These are phyloP conservation scores for Apostichopus parvimensis DNA, from an alignment of 35 echinoderm and acorn worm species.

Conservation along the genomic window DNA sequence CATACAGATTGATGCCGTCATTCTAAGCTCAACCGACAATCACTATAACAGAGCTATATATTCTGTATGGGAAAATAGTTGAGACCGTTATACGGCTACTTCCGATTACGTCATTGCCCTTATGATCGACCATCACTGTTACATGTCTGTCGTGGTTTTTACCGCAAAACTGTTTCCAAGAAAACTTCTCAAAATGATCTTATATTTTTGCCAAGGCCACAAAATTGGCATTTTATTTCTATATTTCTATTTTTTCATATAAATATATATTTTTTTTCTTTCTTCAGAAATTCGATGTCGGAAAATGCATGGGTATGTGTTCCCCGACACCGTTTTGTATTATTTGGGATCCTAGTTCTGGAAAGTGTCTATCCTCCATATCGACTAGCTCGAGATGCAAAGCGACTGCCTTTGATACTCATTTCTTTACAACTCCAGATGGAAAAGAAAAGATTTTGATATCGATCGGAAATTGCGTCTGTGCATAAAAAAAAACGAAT, in stretches of 20 bases:
- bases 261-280: neutral
- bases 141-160: no score
- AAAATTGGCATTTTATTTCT: no score
- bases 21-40: no score
- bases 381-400: neutral
- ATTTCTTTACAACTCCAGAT: conserved; percentile 9
- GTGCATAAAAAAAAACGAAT: conserved; percentile 2
- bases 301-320: conserved; percentile 7
- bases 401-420: neutral
- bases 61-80: no score
- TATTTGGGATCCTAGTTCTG: conserved; percentile 7
- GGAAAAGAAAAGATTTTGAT: conserved; percentile 7
- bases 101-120: no score
- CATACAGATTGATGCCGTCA: no score
- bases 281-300: conserved; percentile 38
- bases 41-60: no score
- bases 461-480: conserved; percentile 7
- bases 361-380: neutral
- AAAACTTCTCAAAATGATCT: neutral
- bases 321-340: conserved; percentile 30
- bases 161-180: no score
- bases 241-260: no score
- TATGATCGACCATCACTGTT: no score
- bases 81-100: no score
- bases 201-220: neutral